Evolutionary conservation across 2,888 invertebrate genomes (phyloP).

Genomic region (Rotaria magnacalcarata): DNA sequence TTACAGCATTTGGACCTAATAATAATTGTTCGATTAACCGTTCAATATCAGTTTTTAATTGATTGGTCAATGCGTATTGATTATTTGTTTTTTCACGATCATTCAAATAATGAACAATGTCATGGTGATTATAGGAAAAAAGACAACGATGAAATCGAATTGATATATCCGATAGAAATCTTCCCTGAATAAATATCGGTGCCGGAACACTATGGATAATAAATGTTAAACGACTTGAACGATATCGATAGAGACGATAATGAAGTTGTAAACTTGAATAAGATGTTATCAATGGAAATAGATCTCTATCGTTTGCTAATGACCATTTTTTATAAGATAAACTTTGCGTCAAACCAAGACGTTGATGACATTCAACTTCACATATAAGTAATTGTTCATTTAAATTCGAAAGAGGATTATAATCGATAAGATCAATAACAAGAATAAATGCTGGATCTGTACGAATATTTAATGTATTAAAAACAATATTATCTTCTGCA

Average conservation of each 20-base stretch:
- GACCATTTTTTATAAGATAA: conserved; percentile 28
- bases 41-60: conserved; percentile 13
- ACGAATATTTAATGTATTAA: neutral
- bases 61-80: conserved; percentile 4
- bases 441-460: conserved; percentile 43
- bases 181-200: conserved; percentile 25
- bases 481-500: neutral
- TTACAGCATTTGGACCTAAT: neutral
- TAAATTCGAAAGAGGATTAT: conserved; percentile 25
- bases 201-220: conserved; percentile 41
- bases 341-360: neutral
- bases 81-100: conserved; percentile 27
- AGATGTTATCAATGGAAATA: conserved; percentile 41
- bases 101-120: neutral
- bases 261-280: conserved; percentile 39
- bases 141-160: conserved; percentile 19
- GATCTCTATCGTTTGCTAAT: conserved; percentile 33
- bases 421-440: conserved; percentile 43
- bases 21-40: conserved; percentile 30
- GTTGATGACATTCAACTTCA: neutral
- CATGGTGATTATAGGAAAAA: neutral
- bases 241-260: conserved; percentile 37
- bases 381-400: conserved; percentile 32
- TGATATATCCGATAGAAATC: neutral
- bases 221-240: conserved; percentile 41